Percentiles rank a stretch among this genome's conserved stretches.
phyloP scores from a whole-genome alignment of 1,140 invertebrate genomes.

The Sycophila sp. region DNA sequence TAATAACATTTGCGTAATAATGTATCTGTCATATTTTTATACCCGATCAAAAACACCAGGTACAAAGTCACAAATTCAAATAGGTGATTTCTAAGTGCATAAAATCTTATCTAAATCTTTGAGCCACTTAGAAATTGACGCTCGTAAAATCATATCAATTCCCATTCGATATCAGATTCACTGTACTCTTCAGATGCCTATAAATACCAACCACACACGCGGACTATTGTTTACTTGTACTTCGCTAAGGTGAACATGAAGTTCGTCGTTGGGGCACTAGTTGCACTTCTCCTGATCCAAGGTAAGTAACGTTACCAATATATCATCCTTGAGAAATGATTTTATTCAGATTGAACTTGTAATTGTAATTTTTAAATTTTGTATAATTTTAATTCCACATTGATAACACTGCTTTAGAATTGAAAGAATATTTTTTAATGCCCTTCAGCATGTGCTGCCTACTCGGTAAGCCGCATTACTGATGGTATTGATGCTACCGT shows the following conservation, averaged over 20 bases:
- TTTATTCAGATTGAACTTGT: not conserved
- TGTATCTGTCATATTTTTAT: no score
- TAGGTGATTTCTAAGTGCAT: not conserved
- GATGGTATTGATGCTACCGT: slow-evolving; percentile 53
- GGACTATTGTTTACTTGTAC: no score
- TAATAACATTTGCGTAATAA: no score
- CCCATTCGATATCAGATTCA: no score
- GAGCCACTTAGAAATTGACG: not conserved
- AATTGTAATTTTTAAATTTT: not conserved
- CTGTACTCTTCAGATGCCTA: no score
- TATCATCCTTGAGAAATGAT: not conserved
- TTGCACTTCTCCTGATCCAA: not conserved
- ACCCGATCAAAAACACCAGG: no score
- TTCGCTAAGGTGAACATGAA: slow-evolving; percentile 5
- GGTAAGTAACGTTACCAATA: no score
- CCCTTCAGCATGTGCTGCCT: not conserved
- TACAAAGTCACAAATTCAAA: no score
- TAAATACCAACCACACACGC: no score
- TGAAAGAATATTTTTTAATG: not conserved
- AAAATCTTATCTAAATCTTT: not conserved
- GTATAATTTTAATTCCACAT: no score
- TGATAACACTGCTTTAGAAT: no score
- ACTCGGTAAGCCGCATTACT: slow-evolving; percentile 47
- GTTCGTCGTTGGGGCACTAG: not conserved
- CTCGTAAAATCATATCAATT: no score